Evolutionary conservation across 2,797 vertebrate species (phyloP).

Genomic region (Sebastes ruberrimus): DNA sequence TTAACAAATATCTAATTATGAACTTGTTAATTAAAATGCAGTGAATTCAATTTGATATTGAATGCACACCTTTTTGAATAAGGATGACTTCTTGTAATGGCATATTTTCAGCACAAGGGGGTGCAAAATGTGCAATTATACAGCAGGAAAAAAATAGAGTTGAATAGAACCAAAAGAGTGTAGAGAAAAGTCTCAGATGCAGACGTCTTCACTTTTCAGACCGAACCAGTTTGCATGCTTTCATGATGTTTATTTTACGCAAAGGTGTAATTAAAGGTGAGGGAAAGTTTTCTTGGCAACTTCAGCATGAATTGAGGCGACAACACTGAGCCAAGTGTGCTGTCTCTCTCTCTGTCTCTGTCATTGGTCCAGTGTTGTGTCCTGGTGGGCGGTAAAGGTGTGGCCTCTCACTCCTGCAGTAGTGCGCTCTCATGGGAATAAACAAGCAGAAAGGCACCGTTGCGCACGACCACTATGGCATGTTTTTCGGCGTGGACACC

Average conservation of each 20-base stretch:
- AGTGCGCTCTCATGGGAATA: conserved; percentile 10
- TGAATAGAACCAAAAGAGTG: background rate
- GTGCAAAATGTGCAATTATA: background rate
- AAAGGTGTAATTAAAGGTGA: background rate
- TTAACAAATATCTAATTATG: background rate
- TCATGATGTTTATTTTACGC: background rate
- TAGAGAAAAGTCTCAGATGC: background rate
- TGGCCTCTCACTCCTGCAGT: conserved; percentile 40
- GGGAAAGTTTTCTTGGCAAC: background rate
- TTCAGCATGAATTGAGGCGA: background rate
- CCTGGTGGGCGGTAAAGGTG: conserved; percentile 20
- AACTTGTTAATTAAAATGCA: background rate
- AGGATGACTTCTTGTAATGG: conserved; percentile 16
- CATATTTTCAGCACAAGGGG: conserved; percentile 47
- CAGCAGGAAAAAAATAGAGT: background rate
- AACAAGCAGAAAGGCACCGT: conserved; percentile 17
- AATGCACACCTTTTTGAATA: background rate
- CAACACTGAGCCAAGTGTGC: background rate
- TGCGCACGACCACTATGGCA: background rate
- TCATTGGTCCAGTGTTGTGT: conserved; percentile 41
- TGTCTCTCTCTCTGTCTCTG: background rate
- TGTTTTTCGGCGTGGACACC: background rate
- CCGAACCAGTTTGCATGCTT: background rate
- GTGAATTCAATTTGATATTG: background rate
- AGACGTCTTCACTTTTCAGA: background rate